A percentile compares a stretch with the other conserved stretches of the same genome.
These are phyloP conservation scores for Ophion costatus DNA, from an alignment of 2,888 invertebrate genomes.

Conservation along the genomic window DNA sequence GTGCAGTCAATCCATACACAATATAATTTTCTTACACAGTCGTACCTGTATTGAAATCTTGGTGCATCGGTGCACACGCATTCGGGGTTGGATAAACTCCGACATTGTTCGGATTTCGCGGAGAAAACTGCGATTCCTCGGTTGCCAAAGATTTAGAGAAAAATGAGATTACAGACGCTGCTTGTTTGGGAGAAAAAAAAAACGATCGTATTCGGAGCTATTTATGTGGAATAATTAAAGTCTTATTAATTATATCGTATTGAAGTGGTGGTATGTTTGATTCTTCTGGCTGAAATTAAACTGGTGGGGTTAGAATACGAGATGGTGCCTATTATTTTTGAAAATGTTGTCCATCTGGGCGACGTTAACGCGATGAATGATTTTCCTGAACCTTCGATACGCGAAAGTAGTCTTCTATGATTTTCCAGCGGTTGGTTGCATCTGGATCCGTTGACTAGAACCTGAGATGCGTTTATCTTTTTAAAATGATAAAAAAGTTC, in stretches of 20 bases:
- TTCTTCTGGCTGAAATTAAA: too few species aligned
- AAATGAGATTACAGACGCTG: neutral
- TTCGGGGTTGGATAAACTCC: neutral
- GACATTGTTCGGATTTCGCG: neutral
- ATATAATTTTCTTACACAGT: conserved; percentile 40
- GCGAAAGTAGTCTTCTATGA: neutral
- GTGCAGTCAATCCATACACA: conserved; percentile 44
- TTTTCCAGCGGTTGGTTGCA: neutral
- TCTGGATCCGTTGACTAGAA: neutral
- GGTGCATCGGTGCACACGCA: neutral
- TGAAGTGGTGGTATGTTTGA: too few species aligned
- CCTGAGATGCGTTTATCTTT: too few species aligned
- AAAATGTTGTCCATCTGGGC: neutral
- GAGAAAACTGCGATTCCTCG: neutral
- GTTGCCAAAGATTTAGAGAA: neutral
- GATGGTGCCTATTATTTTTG: neutral
- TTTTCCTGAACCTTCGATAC: neutral
- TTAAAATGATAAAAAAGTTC: too few species aligned
- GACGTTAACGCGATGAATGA: neutral
- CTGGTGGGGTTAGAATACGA: neutral
- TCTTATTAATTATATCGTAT: too few species aligned
- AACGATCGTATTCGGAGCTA: too few species aligned
- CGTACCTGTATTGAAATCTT: conserved; percentile 18
- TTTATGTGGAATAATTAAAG: too few species aligned
- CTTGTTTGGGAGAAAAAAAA: too few species aligned